Percentiles rank a stretch among this genome's conserved stretches.
Evolutionary conservation across 2,797 vertebrate species (phyloP).

Genomic region (Periophthalmus magnuspinnatus): DNA sequence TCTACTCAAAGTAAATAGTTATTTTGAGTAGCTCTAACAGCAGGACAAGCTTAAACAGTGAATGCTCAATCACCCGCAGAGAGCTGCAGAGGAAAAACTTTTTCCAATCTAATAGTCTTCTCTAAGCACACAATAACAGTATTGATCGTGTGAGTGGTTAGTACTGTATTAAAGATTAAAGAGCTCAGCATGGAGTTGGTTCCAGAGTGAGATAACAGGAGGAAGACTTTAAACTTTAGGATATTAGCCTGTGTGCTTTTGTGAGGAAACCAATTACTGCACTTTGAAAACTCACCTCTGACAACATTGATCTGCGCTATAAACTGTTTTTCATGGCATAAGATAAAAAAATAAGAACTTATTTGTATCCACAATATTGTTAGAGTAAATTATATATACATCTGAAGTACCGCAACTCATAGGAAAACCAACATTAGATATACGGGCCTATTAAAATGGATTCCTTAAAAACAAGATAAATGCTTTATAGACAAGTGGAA

Average conservation of each 20-base stretch:
- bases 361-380: not conserved
- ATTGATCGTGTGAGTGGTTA: conserved; percentile 30
- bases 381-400: too few relatives aligned
- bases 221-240: conserved; percentile 26
- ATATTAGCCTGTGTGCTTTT: conserved; percentile 11
- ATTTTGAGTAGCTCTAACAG: not conserved
- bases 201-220: conserved; percentile 37
- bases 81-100: not conserved
- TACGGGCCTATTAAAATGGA: not conserved
- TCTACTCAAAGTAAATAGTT: too few relatives aligned
- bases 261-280: conserved; percentile 25
- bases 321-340: not conserved
- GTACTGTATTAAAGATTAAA: conserved; percentile 34
- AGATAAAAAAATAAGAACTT: conserved; percentile 1
- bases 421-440: too few relatives aligned
- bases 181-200: conserved; percentile 19
- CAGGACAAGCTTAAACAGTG: not conserved
- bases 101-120: not conserved
- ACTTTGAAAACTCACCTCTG: conserved; percentile 23
- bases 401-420: too few relatives aligned
- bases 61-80: not conserved
- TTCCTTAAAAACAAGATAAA: not conserved
- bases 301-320: conserved; percentile 17
- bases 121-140: not conserved
- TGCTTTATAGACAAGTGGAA: not conserved